Percentiles rank a stretch among this genome's conserved stretches.
These are phyloP conservation scores for Drymonia ruficornis DNA, from an alignment of 2,888 invertebrate species.

Conservation along the genomic window DNA sequence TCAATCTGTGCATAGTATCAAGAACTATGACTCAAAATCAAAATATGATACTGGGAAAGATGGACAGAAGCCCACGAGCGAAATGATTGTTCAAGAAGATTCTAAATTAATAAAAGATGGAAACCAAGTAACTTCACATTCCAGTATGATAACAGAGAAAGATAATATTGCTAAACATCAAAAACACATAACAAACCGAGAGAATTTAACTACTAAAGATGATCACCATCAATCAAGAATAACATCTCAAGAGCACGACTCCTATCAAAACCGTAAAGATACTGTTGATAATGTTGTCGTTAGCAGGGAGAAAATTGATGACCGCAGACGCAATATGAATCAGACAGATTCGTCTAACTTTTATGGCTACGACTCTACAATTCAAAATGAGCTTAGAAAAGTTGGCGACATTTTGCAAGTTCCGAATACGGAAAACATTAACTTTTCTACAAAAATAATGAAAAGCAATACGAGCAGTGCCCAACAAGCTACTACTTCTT, in stretches of 20 bases:
- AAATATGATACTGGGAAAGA: slow-evolving; percentile 84
- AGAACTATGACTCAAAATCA: slow-evolving; percentile 81
- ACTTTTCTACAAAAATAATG: slow-evolving; percentile 78
- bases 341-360: slow-evolving; percentile 77
- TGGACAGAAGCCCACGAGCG: slow-evolving; percentile 73
- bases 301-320: slow-evolving; percentile 51
- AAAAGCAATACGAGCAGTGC: slow-evolving; percentile 85
- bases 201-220: slow-evolving; percentile 50
- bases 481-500: slow-evolving; percentile 86
- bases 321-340: slow-evolving; percentile 58
- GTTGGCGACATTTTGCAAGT: slow-evolving; percentile 76
- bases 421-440: slow-evolving; percentile 63
- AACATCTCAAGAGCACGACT: slow-evolving; percentile 27
- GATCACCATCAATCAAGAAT: slow-evolving; percentile 33
- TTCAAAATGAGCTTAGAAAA: slow-evolving; percentile 73
- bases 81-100: slow-evolving; percentile 67
- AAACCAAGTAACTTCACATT: slow-evolving; percentile 68
- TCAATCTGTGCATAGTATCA: slow-evolving; percentile 80
- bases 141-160: slow-evolving; percentile 70
- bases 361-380: slow-evolving; percentile 75
- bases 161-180: slow-evolving; percentile 66
- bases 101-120: slow-evolving; percentile 74
- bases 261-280: slow-evolving; percentile 35
- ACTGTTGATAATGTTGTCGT: slow-evolving; percentile 41
- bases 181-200: slow-evolving; percentile 60